phyloP scores from a whole-genome alignment of 2,113 vertebrate species.

The Lepus europaeus region DNA sequence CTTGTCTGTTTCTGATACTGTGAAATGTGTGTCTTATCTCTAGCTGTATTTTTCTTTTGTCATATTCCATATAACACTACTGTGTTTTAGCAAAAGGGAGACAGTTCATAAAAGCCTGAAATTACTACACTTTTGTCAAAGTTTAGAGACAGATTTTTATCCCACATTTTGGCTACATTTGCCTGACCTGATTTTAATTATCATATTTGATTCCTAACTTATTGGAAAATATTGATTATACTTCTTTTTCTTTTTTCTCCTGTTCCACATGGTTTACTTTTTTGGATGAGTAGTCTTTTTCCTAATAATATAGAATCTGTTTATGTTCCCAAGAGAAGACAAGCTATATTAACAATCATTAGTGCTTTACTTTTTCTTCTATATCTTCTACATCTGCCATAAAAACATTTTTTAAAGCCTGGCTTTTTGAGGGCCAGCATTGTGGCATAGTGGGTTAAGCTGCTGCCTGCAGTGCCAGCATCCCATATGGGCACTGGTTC shows the following conservation, averaged over 20 bases:
- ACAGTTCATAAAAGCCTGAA: not conserved
- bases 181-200: not conserved
- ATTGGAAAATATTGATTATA: not conserved
- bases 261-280: not conserved
- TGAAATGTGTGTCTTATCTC: not conserved
- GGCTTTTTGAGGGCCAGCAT: not conserved
- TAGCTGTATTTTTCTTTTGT: not conserved
- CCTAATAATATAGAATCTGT: not conserved
- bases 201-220: not conserved
- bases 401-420: not conserved
- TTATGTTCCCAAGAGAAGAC: not conserved
- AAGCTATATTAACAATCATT: not conserved
- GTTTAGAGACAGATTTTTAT: not conserved
- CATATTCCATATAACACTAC: not conserved
- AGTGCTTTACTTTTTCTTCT: not conserved
- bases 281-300: constrained; percentile 18
- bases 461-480: too few relatives aligned
- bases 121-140: not conserved
- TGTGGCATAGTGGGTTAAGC: too few relatives aligned
- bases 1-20: not conserved
- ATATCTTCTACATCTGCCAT: not conserved
- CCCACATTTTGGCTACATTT: not conserved
- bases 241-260: not conserved
- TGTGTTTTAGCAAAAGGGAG: not conserved
- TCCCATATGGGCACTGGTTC: too few relatives aligned